Base-by-base conservation (phyloP, 2,797 vertebrate genomes). In the Sparus aurata region DNA sequence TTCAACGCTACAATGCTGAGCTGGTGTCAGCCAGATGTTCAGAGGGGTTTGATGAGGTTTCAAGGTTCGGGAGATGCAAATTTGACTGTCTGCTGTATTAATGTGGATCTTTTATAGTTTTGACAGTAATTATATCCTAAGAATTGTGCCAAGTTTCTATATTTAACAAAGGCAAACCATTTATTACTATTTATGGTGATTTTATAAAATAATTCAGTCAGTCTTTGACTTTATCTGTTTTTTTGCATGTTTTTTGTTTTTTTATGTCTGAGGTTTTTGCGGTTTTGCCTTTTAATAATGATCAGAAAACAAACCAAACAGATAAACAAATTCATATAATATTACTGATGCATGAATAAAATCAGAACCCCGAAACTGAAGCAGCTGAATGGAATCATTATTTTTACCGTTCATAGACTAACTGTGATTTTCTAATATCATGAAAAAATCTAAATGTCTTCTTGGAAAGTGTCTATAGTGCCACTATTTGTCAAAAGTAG, bases 1-100 rank as follows among this genome's bases (percentile, higher is more conserved):
- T 80, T 81, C 61, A 59, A 43, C 59, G 57, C 69, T 47, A 61
- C 22, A 38, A 53, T 76, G 53, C 45, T 74, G 58, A 61, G 69
- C 34, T 54, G 9, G 55, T 75, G 74, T 70, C 77, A 73, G 47
- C 30, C 38, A n/a, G 52, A 73, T 30, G 7, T 57, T 57, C 80
- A 12, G 62, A 57, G 22, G n/a, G 30, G 23, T 22, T 66, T 46
- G 55, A 80, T 58, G 41, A 43, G 38, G n/a, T 73, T 82, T 72
- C 76, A 84, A 62, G 13, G 16, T 78, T 52, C 2, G 23, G 54
- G 2, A 47, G 46, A 81, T 49, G 69, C 38, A 69, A 6, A 82
- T 78, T 30, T 49, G 18, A 59, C n/a, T 59, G 45, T 54, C 65
- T 73, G 47, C 22, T 52, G 23, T 66, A 34, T 67, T 54, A 63